phyloP scores from a whole-genome alignment of 2,888 invertebrate species.

The Stenolophus ochropezus region DNA sequence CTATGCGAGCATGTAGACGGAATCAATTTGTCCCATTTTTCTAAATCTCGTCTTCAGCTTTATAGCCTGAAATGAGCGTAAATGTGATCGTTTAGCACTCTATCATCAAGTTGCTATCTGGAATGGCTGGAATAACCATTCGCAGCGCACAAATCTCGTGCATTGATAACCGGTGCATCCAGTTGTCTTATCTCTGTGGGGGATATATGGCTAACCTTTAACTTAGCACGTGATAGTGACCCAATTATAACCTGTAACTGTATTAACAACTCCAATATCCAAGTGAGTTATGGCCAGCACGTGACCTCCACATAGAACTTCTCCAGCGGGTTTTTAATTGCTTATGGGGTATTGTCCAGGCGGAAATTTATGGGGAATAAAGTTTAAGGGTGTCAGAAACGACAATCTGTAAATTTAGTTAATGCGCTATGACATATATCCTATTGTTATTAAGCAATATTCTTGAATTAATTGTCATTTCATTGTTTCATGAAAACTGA shows the following conservation, averaged over 20 bases:
- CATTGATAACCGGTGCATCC: constrained; percentile 23
- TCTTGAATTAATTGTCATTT: too few species aligned
- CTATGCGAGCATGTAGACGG: too few species aligned
- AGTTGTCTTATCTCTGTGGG: constrained; percentile 20
- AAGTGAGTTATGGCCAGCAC: constrained; percentile 33
- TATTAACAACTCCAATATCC: constrained; percentile 51
- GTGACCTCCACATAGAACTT: constrained; percentile 2
- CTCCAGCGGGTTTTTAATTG: background rate
- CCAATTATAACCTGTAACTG: constrained; percentile 57
- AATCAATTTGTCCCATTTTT: background rate
- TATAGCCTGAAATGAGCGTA: background rate
- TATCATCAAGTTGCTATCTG: background rate
- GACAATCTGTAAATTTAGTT: too few species aligned
- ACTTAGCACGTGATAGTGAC: constrained; percentile 57
- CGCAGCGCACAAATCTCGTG: constrained; percentile 2
- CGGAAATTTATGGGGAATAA: background rate
- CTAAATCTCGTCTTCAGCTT: background rate
- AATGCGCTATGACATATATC: too few species aligned
- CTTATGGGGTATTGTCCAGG: background rate
- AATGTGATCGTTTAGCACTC: background rate
- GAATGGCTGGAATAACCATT: constrained; percentile 15
- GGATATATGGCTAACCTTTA: constrained; percentile 48
- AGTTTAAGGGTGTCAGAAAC: background rate
- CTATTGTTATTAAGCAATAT: too few species aligned
- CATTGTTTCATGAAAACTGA: too few species aligned